These are phyloP conservation scores for Prunella fulvescens DNA, from an alignment of 2,113 vertebrate species.

Conservation along the genomic window DNA sequence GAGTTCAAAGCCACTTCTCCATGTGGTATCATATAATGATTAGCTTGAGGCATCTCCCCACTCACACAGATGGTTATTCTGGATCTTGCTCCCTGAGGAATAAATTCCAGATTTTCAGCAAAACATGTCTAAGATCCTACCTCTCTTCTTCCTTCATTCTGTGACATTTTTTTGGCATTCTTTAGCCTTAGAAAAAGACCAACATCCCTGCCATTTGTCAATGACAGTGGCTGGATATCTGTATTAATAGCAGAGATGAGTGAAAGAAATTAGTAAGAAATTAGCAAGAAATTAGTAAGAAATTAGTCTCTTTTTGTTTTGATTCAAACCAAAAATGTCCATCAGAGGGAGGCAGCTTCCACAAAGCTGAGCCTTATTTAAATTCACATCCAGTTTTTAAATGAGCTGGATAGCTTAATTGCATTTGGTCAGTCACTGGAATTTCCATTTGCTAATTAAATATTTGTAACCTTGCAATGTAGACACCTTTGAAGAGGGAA, in stretches of 20 bases:
- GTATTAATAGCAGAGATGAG: background rate
- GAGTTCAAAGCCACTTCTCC: background rate
- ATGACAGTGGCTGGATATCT: background rate
- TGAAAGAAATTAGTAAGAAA: background rate
- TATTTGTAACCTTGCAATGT: background rate
- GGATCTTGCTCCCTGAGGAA: background rate
- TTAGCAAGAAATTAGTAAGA: background rate
- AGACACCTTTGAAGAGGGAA: background rate
- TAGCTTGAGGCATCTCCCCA: background rate
- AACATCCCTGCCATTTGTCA: background rate
- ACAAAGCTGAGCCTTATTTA: slow-evolving; percentile 3
- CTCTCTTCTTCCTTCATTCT: background rate
- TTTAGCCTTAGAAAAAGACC: background rate
- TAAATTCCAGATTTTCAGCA: background rate
- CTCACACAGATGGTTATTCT: background rate
- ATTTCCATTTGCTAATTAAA: slow-evolving; percentile 2
- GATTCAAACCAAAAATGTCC: background rate
- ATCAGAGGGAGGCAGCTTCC: slow-evolving; percentile 43
- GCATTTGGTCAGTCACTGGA: slow-evolving; percentile 8
- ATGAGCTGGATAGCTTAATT: slow-evolving; percentile 6
- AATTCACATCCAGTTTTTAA: slow-evolving; percentile 12
- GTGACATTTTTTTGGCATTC: background rate
- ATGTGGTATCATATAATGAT: background rate
- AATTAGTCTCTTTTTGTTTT: background rate
- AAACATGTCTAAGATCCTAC: background rate